Percentiles rank a stretch among this genome's conserved stretches.
These are phyloP conservation scores for Pandemis corylana DNA, from an alignment of 2,888 invertebrate genomes.

Conservation along the genomic window DNA sequence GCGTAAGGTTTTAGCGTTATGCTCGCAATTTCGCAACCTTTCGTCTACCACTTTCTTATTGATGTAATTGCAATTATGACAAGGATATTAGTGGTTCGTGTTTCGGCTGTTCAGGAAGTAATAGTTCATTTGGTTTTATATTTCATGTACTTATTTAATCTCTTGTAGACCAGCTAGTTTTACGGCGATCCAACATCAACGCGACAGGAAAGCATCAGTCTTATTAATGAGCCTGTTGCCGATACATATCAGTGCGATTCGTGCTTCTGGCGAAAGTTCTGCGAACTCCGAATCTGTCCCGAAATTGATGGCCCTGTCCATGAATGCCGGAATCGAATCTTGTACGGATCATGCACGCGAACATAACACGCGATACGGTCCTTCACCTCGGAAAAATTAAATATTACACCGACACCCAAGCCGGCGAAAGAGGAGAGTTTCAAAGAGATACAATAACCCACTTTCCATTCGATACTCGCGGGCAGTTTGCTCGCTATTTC, in stretches of 20 bases:
- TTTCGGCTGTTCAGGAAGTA: slow-evolving; percentile 24
- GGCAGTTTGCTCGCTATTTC: slow-evolving; percentile 4
- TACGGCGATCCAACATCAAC: slow-evolving; percentile 9
- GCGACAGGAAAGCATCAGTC: slow-evolving; percentile 47
- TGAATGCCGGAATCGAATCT: slow-evolving; percentile 71
- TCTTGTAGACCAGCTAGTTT: slow-evolving; percentile 21
- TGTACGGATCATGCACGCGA: slow-evolving; percentile 68
- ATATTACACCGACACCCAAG: slow-evolving; percentile 47
- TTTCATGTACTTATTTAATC: slow-evolving; percentile 7
- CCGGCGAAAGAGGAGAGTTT: slow-evolving; percentile 40
- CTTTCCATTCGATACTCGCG: slow-evolving; percentile 13
- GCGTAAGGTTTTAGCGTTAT: neutral
- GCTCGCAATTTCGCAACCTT: neutral
- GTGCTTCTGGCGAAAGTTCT: slow-evolving; percentile 79
- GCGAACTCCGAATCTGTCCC: slow-evolving; percentile 72
- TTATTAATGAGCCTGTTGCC: slow-evolving; percentile 55
- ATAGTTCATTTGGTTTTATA: slow-evolving; percentile 14
- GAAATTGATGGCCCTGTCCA: slow-evolving; percentile 76
- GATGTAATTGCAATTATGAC: slow-evolving; percentile 3
- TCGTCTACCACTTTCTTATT: neutral
- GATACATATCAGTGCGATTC: slow-evolving; percentile 71
- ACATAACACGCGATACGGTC: slow-evolving; percentile 67
- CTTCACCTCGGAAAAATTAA: slow-evolving; percentile 63
- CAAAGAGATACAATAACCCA: slow-evolving; percentile 36
- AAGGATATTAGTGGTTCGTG: slow-evolving; percentile 16